Evolutionary conservation across 23 tunicate species (phyloP).

Genomic region (Halocynthia aurantium): DNA sequence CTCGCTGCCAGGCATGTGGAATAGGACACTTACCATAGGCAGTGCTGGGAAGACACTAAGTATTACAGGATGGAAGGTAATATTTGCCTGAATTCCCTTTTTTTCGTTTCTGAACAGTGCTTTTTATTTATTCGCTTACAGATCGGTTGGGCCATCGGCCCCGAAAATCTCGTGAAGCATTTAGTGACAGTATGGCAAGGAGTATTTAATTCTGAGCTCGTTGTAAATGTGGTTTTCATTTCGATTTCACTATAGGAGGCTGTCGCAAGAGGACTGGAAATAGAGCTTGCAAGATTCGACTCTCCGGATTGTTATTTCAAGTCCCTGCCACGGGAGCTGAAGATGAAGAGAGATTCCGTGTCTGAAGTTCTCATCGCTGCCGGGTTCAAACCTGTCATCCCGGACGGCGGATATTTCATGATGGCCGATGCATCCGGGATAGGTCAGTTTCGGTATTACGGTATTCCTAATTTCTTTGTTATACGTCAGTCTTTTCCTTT

Average conservation of each 20-base stretch:
- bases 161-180: conserved; percentile 44
- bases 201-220: not conserved
- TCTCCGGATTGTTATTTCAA: conserved; percentile 65
- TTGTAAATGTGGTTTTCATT: not conserved
- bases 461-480: not conserved
- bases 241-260: conserved; percentile 51
- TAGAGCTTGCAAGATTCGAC: conserved; percentile 44
- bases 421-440: conserved; percentile 80
- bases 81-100: not conserved
- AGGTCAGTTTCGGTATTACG: not conserved
- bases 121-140: not conserved
- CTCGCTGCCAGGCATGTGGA: conserved; percentile 92
- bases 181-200: conserved; percentile 77
- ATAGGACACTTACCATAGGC: conserved; percentile 89
- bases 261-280: conserved; percentile 49
- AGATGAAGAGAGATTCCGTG: conserved; percentile 69
- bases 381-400: conserved; percentile 86
- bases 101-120: not conserved
- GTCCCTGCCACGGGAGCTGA: conserved; percentile 46
- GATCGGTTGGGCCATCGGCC: conserved; percentile 88
- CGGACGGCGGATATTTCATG: conserved; percentile 95
- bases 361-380: conserved; percentile 35
- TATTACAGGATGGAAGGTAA: conserved; percentile 97
- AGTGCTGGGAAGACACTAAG: conserved; percentile 98
- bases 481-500: not conserved